These are phyloP conservation scores for Magallana angulata DNA, from an alignment of 1,140 invertebrate genomes.

Conservation along the genomic window DNA sequence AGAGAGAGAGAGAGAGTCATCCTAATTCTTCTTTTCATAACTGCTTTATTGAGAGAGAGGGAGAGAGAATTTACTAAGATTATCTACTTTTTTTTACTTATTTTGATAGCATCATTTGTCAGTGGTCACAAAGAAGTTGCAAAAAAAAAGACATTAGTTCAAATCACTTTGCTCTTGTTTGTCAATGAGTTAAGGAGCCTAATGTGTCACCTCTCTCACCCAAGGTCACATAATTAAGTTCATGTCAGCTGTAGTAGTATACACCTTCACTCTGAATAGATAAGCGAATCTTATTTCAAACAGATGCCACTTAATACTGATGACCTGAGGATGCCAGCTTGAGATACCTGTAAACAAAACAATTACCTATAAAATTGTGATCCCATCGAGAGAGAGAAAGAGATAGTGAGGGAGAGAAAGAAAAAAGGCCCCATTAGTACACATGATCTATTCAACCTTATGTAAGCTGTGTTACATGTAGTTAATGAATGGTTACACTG, in stretches of 20 bases:
- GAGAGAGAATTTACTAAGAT: too few relatives aligned
- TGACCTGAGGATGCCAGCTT: slow-evolving; percentile 4
- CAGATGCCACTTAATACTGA: slow-evolving; percentile 18
- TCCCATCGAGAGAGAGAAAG: background rate
- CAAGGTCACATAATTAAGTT: slow-evolving; percentile 3
- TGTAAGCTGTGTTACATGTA: background rate
- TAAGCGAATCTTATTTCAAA: slow-evolving; percentile 26
- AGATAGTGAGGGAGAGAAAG: background rate
- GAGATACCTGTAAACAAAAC: slow-evolving; percentile 22
- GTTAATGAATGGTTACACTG: background rate
- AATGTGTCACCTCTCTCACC: background rate
- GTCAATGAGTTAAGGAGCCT: too few relatives aligned
- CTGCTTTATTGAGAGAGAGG: too few relatives aligned
- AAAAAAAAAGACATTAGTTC: too few relatives aligned
- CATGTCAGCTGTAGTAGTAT: background rate
- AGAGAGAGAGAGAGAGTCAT: too few relatives aligned
- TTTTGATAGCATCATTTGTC: too few relatives aligned
- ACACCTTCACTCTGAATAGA: slow-evolving; percentile 4
- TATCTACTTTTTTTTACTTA: too few relatives aligned
- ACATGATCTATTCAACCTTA: background rate
- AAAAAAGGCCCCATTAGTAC: background rate
- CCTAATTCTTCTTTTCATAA: too few relatives aligned
- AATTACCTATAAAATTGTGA: background rate
- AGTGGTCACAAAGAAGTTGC: too few relatives aligned
- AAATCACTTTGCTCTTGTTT: too few relatives aligned